Percentiles rank a stretch among this genome's conserved stretches.
phyloP scores from a whole-genome alignment of 2,797 vertebrate genomes.

The Platyrinchus mystaceus region DNA sequence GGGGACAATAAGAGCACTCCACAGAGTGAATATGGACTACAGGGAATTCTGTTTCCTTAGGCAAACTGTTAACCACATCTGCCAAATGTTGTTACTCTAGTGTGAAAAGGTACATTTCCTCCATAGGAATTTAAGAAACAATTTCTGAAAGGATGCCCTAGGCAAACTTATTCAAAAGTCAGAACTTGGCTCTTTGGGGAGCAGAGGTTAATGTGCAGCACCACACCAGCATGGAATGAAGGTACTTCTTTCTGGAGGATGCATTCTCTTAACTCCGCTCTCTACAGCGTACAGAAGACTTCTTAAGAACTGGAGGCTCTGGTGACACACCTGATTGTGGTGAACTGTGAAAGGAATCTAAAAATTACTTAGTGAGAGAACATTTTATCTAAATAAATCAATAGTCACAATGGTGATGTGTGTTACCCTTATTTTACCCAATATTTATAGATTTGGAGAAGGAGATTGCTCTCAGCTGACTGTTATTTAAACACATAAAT shows the following conservation, averaged over 20 bases:
- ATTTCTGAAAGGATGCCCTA: neutral
- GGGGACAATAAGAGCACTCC: neutral
- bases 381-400: neutral
- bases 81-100: neutral
- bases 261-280: neutral
- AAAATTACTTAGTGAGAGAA: neutral
- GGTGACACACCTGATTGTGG: neutral
- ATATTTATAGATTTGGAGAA: too few species aligned
- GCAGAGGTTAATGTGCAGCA: neutral
- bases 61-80: neutral
- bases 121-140: neutral
- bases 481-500: neutral
- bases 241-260: neutral
- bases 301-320: neutral
- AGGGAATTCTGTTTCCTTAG: neutral
- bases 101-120: neutral
- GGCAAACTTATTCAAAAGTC: neutral
- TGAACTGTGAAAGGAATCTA: neutral
- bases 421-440: neutral
- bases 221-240: fast-evolving
- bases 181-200: neutral
- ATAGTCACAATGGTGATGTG: neutral
- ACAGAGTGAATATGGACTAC: neutral
- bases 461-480: neutral
- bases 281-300: neutral